These are phyloP conservation scores for Andrena chrysosceles DNA, from an alignment of 2,888 invertebrate genomes.

Conservation along the genomic window DNA sequence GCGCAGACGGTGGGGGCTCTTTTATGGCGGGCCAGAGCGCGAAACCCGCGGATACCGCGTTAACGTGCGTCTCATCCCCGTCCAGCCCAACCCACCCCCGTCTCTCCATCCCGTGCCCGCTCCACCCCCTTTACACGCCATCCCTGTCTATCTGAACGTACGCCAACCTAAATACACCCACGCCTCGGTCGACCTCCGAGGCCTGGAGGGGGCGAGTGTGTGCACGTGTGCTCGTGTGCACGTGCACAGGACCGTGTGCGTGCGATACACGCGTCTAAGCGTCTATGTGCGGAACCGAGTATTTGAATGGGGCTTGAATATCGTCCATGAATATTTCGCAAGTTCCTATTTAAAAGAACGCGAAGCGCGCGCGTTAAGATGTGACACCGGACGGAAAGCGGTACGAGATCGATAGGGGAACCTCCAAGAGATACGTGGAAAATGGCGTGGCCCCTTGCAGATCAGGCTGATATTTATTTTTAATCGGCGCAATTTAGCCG, in stretches of 20 bases:
- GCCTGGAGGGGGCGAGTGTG: conserved; percentile 31
- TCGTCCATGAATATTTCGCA: conserved; percentile 81
- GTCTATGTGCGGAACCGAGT: conserved; percentile 44
- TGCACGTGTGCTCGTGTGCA: conserved; percentile 6
- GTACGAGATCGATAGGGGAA: conserved; percentile 59
- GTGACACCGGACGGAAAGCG: conserved; percentile 62
- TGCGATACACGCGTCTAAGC: background rate
- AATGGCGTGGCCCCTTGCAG: conserved; percentile 3
- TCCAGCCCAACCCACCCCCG: background rate
- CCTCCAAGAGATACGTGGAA: background rate
- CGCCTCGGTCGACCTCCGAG: conserved; percentile 42
- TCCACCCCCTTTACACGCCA: conserved; percentile 9
- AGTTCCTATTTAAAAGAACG: conserved; percentile 76
- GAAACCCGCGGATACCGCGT: conserved; percentile 76
- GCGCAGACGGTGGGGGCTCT: conserved; percentile 72
- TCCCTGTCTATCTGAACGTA: conserved; percentile 50
- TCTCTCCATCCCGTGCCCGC: background rate
- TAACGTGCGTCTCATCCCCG: conserved; percentile 52
- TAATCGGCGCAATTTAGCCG: conserved; percentile 13
- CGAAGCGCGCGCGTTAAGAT: conserved; percentile 68
- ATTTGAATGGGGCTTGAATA: conserved; percentile 77
- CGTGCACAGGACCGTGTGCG: background rate
- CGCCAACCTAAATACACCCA: conserved; percentile 71
- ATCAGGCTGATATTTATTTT: conserved; percentile 16
- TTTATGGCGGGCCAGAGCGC: conserved; percentile 79